Evolutionary conservation across 2,113 vertebrate species (phyloP), one percentile per base, ranked within the genome.

Genomic region (Cnemophilus loriae): DNA sequence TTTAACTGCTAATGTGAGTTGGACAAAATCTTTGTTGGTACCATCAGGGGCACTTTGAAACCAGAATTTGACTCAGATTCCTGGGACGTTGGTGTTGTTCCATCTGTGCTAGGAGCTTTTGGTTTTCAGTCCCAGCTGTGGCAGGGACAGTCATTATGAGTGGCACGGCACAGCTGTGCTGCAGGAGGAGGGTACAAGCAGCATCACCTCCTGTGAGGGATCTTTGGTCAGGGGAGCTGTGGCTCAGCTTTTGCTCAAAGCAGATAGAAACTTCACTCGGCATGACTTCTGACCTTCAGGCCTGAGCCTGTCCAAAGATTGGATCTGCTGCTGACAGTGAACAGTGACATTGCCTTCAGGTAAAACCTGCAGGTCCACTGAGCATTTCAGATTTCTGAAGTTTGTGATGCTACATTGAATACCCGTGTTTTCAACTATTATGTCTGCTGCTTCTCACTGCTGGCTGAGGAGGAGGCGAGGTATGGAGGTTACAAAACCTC

Each of bases 1-100:
- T 94, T 96, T 93, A 91, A 55, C 84, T 96, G 75, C 61, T 96
- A 91, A 95, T 85, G 71, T n/a, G 47, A 69, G 79, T 74, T 92
- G 90, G 90, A 92, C 92, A 86, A 39, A 76, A 61, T 61, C 27
- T 0, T 33, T 65, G 46, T 65, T 16, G 6, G 59, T 87, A 26
- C 78, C 91, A 90, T 50, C 82, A 96, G 91, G 89, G 84, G 16
- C 87, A 64, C 61, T 75, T 71, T 89, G 91, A 78, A 87, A 94
- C 13, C 46, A 50, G 64, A 55, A 30, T 53, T 69, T 70, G 78
- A 49, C 21, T 73, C 8, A 1, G 55, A 68, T 73, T 79, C 50
- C 39, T 46, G 70, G 61, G 80, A 22, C 16, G 2, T 35, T 93
- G 83, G 33, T 90, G 28, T 1, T 84, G 76, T 74, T 86, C 65